Percentiles rank a stretch among this genome's conserved stretches.
Conservation (phyloP, 2,113 vertebrate species). For the Catagonus wagneri region DNA sequence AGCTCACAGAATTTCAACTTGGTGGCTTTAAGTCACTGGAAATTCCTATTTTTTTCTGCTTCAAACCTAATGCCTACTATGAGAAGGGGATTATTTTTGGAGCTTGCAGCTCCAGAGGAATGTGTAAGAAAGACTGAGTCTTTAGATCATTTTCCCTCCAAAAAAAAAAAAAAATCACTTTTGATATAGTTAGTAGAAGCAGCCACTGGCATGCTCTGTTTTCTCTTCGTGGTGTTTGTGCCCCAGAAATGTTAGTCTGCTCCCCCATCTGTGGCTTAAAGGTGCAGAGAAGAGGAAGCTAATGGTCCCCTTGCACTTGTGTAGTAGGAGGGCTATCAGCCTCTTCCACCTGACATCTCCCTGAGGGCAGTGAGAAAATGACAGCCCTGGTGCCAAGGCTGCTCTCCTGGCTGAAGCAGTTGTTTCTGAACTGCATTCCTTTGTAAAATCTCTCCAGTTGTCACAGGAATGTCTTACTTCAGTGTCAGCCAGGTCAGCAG, state of each 20-base stretch:
- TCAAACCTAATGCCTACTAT: background rate
- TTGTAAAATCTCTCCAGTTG: background rate
- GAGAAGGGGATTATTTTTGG: background rate
- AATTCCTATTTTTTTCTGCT: background rate
- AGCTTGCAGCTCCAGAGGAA: background rate
- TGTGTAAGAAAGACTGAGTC: background rate
- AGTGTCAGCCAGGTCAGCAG: slow-evolving; percentile 18
- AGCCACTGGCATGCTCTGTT: background rate
- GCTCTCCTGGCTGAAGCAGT: background rate
- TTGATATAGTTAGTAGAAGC: background rate
- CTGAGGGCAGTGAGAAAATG: background rate
- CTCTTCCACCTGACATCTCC: background rate
- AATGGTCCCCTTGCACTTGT: background rate
- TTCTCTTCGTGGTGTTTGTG: background rate
- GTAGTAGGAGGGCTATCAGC: background rate
- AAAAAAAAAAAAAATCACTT: background rate
- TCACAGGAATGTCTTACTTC: background rate
- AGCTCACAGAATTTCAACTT: background rate
- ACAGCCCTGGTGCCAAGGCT: background rate
- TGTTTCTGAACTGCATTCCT: accelerated
- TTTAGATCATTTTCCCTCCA: background rate
- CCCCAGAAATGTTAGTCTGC: background rate
- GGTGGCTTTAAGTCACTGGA: background rate
- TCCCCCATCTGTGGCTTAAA: background rate
- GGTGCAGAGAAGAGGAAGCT: background rate